Evolutionary conservation across 2,113 vertebrate genomes (phyloP), one percentile per base, ranked within the genome.

Genomic region (Sterrhoptilus dennistouni): DNA sequence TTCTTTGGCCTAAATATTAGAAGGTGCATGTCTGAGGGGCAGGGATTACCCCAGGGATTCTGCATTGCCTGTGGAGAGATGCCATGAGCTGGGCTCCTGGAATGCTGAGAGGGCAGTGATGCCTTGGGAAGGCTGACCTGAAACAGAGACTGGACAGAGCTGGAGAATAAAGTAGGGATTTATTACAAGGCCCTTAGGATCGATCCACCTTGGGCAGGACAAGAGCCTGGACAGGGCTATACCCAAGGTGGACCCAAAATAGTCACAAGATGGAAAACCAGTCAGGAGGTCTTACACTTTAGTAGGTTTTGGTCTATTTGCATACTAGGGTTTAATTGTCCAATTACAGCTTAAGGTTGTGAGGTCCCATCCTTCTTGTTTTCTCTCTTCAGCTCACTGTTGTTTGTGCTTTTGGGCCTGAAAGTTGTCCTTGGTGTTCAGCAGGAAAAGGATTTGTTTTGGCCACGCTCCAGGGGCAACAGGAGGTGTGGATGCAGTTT

Each of bases 31-130:
- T 11, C 21, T 1, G 2, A 61, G 40, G 36, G 75, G 23, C 12
- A 6, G 20, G 40, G 38, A 27, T 52, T 5, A 27, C 3, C 52
- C 53, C 4, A 12, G 59, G 16, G 36, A 60, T 40, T 8, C 10
- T 8, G 36, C 35, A 10, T 0, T 52, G 65, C 36, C 79, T 14
- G 22, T 4, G 8, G 36, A 57, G 50, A 14, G 50, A 7, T 1
- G n/a, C 8, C 3, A 5, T 2, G 61, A 53, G 63, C 76, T 0
- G 0, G 33, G 29, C 22, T 35, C 22, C 49, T 5, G 74, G 49
- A 25, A 10, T 0, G 25, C 35, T 50, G 38, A 5, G 40, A 74
- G 38, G 72, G 64, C 49, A 35, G 33, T 23, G 56, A 35, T n/a
- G 21, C 56, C 56, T 35, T 35, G 14, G n/a, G 56, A 11, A 7